Conservation (phyloP, 2,888 invertebrate genomes). For the Norana najaformis region DNA sequence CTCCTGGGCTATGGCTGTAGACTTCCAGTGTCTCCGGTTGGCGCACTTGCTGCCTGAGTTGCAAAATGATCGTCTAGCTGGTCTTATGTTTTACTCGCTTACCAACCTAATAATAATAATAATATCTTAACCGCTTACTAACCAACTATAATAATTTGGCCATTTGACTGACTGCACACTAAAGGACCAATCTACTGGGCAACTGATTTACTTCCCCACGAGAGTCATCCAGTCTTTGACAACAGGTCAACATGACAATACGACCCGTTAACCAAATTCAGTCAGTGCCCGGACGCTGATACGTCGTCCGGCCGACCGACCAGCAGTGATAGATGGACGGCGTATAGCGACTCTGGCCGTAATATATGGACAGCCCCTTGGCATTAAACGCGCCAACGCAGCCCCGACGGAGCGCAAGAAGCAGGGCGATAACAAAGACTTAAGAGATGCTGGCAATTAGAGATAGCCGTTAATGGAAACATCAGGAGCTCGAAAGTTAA, state of each 20-base stretch:
- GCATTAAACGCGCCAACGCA: not conserved
- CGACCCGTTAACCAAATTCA: not conserved
- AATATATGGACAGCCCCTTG: not conserved
- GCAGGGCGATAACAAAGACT: constrained; percentile 3
- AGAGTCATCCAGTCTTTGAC: too few species aligned
- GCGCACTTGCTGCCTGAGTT: too few species aligned
- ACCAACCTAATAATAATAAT: not conserved
- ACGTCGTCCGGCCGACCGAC: not conserved
- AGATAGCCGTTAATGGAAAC: constrained; percentile 13
- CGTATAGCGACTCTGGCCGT: not conserved
- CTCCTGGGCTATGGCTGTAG: not conserved
- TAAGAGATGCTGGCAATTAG: constrained; percentile 10
- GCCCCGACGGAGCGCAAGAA: constrained; percentile 1
- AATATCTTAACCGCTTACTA: not conserved
- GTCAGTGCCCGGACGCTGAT: not conserved
- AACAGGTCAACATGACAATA: not conserved
- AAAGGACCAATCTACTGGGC: not conserved
- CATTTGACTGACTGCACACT: not conserved
- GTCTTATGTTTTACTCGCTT: not conserved
- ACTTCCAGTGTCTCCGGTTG: too few species aligned
- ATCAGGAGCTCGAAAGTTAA: not conserved
- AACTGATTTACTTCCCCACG: not conserved
- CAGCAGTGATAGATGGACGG: not conserved
- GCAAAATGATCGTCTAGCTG: too few species aligned
- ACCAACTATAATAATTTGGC: not conserved